Base-by-base conservation (phyloP, 1,140 invertebrate species). In the Galendromus occidentalis region DNA sequence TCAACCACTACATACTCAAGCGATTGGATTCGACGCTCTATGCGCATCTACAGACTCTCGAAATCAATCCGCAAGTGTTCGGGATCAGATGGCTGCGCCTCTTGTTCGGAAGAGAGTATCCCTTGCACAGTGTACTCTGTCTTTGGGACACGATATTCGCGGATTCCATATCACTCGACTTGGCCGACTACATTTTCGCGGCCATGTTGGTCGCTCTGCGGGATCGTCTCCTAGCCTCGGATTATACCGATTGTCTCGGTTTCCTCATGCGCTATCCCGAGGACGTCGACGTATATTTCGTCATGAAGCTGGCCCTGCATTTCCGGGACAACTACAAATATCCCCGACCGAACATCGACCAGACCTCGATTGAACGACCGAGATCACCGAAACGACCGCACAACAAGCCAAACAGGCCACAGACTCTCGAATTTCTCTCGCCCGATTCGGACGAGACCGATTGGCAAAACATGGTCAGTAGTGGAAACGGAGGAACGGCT, bases 61-160 rank as follows among this genome's bases (percentile, higher is more conserved):
- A 86, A 69, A 86, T 88, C 69, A 81, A 85, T 39, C 79, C 86
- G 71, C 84, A 87, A 71, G 79, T 87, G 29, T 88, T 86, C 76
- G 86, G 86, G 68, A 87, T 88, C 68, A 84, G 86, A 1, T 88
- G 86, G 86, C 74, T 88, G 12, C 79, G 86, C 12, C 73, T 88
- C 42, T 74, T 88, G 1, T 88, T 88, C 77, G 86, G 86, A 0
- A 78, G 86, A 17, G 86, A 88, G 74, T 88, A 87, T 75, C 80
- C 83, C 18, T 78, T 88, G 64, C 76, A 82, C 44, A 85, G 87
- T 71, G 73, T 88, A 33, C 76, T 87, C 12, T 79, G 83, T 28
- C 72, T 88, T 1, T 88, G 86, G 86, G 86, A 88, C 70, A 85
- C 85, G 39, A 81, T 88, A 33, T 87, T 89, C 76, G 80, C 84